Percentiles rank a stretch among this genome's conserved stretches.
phyloP scores from a whole-genome alignment of 2,888 invertebrate genomes.

The Boloria selene region DNA sequence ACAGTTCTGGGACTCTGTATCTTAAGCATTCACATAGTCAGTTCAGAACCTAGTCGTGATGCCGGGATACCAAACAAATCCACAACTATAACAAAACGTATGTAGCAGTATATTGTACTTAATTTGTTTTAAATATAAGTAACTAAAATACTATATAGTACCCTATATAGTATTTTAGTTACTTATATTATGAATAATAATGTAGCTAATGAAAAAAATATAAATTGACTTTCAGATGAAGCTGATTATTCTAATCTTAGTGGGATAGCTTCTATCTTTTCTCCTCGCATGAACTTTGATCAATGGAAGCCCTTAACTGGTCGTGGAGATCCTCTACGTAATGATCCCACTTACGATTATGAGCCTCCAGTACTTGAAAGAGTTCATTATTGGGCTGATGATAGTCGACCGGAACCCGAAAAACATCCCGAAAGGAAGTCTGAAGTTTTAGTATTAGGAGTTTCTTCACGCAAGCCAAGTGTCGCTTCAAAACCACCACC shows the following conservation, averaged over 20 bases:
- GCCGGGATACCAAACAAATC: slow-evolving; percentile 39
- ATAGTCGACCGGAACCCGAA: slow-evolving; percentile 82
- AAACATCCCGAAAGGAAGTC: slow-evolving; percentile 83
- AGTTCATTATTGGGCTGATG: slow-evolving; percentile 91
- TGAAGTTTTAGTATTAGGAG: slow-evolving; percentile 86
- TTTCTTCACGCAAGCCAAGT: slow-evolving; percentile 86
- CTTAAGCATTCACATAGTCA: slow-evolving; percentile 39
- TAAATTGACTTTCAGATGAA: slow-evolving; percentile 56
- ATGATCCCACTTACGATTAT: slow-evolving; percentile 93
- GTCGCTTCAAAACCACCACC: slow-evolving; percentile 73
- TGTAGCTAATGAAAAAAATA: not conserved
- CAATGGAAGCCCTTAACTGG: slow-evolving; percentile 92
- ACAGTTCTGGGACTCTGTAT: slow-evolving; percentile 38
- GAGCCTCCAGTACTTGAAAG: slow-evolving; percentile 90
- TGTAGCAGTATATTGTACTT: slow-evolving; percentile 23
- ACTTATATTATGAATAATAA: not conserved
- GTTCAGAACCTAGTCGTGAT: slow-evolving; percentile 40
- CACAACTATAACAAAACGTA: slow-evolving; percentile 45
- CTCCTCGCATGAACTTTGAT: slow-evolving; percentile 91
- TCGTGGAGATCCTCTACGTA: slow-evolving; percentile 90
- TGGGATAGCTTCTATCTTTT: slow-evolving; percentile 77
- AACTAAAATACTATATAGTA: not conserved
- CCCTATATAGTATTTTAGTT: not conserved
- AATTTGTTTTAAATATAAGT: not conserved
- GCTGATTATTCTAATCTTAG: slow-evolving; percentile 51